Evolutionary conservation across 2,888 invertebrate genomes (phyloP), one percentile per base, ranked within the genome.

Genomic region (Drosophila differens): DNA sequence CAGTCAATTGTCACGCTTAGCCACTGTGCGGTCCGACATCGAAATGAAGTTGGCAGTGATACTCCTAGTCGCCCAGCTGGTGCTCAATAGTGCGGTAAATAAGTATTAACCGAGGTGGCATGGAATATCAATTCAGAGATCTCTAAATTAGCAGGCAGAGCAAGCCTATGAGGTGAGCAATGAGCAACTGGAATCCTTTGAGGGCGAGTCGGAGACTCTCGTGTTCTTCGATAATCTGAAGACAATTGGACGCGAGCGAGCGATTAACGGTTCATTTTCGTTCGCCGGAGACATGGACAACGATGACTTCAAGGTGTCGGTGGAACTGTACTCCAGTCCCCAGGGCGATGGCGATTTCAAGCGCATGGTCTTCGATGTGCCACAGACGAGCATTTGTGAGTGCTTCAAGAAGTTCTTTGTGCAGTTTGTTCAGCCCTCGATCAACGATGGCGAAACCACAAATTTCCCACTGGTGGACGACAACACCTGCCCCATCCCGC

Each of bases 321-420:
- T 89, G 5, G 84, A 91, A 25, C 71, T 92, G 4, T 91, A 82
- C 33, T 83, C 88, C 5, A 90, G 91, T 57, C 91, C 91, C 14
- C 81, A 83, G 22, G 83, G 82, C 14, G 89, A 91, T 66, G 90
- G 89, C 3, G 81, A 91, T 5, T 92, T 80, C 39, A 86, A 89
- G 44, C 82, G 88, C 1, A 85, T 91, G 79, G 90, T 84, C 19
- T 81, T 90, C 74, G 91, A 90, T 55, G 85, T 91, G 16, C 92
- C 91, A 0, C 84, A 76, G 33, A 91, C 91, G 0, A 78, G 76
- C 16, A 85, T 91, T 5, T 92, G 91, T 58, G 92, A 92, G 14
- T 91, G 86, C 39, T 87, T 91, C 63, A 85, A 91, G 22, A 91
- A 91, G 53, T 87, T 92, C 58, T 91, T 85, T 28, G 82, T 82